Base-by-base conservation (phyloP, 2,888 invertebrate genomes). In the Callyntrura guangdongensis region DNA sequence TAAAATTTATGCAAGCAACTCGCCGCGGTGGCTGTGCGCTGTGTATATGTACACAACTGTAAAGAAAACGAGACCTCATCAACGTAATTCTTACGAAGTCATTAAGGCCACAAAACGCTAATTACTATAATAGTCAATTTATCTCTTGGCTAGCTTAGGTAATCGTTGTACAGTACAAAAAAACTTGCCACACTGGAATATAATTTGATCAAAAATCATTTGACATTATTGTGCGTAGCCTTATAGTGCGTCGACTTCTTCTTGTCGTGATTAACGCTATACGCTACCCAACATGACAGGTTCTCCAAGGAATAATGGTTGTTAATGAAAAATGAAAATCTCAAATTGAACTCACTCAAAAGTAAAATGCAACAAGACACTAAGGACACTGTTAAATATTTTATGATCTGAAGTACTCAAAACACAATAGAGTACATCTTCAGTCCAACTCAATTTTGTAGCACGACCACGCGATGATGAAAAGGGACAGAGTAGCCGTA, bases 401-500 rank as follows among this genome's bases (percentile, higher is more conserved):
- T 17, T 27, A 69, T 17, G 20, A n/a, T 69, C 6, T 64, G 17
- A 36, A 27, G 45, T 22, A 22, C 74, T 47, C 74, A 3, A n/a
- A 74, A 53, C 74, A 74, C 22, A 74, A 12, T 27, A 49, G 20
- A 49, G 22, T 74, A 74, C 74, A 64, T 49, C 49, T 36, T 12
- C 25, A 49, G 22, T 49, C 36, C 74, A 49, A 53, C 12, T 17
- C 20, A 47, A 74, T 22, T n/a, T 74, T 74, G 67, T 14, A 74
- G 49, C 74, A 74, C 49, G 74, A 49, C 74, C 74, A 74, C 49
- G 74, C 74, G 74, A 74, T 74, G 20, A 17, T 6, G 72, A 72
- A 47, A 72, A 9, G 45, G 74, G 74, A 74, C 14, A 22, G 49
- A 74, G 20, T 22, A 49, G 74, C 47, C 22, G 14, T 49, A 74